These are phyloP conservation scores for Zygothrica quintamaculata DNA, from an alignment of 2,888 invertebrate species.

Conservation along the genomic window DNA sequence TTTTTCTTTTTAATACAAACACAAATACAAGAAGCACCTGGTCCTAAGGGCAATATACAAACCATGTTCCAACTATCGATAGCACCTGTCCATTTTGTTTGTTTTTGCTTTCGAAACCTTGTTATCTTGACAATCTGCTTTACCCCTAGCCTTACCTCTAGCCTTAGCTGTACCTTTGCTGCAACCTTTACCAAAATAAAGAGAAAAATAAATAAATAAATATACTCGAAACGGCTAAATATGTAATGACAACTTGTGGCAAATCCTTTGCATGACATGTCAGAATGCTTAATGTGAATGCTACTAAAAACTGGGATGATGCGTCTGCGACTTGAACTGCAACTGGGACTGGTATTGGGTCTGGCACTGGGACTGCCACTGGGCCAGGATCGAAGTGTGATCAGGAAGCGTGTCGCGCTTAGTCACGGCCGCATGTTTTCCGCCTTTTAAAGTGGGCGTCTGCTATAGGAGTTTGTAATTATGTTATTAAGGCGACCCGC, in stretches of 20 bases:
- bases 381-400: conserved; percentile 55
- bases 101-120: conserved; percentile 39
- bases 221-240: conserved; percentile 48
- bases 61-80: conserved; percentile 1
- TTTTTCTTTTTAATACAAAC: too few species aligned
- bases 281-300: conserved; percentile 49
- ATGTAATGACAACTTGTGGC: conserved; percentile 72
- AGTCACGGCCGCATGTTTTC: conserved; percentile 70
- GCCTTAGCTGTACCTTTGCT: too few species aligned
- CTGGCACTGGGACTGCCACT: conserved; percentile 5
- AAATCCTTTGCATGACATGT: conserved; percentile 71
- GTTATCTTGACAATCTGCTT: conserved; percentile 58
- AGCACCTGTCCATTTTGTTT: conserved; percentile 53
- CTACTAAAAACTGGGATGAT: too few species aligned
- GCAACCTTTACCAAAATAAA: too few species aligned
- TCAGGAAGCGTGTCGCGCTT: conserved; percentile 66
- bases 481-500: conserved; percentile 74
- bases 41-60: background rate
- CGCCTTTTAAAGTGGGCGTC: conserved; percentile 80
- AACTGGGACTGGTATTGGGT: background rate
- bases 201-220: too few species aligned
- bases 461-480: conserved; percentile 74
- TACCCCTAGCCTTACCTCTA: background rate
- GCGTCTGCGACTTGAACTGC: background rate
- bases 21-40: conserved; percentile 30